These are phyloP conservation scores for Anaspis maculata DNA, from an alignment of 2,888 invertebrate genomes.

Conservation along the genomic window DNA sequence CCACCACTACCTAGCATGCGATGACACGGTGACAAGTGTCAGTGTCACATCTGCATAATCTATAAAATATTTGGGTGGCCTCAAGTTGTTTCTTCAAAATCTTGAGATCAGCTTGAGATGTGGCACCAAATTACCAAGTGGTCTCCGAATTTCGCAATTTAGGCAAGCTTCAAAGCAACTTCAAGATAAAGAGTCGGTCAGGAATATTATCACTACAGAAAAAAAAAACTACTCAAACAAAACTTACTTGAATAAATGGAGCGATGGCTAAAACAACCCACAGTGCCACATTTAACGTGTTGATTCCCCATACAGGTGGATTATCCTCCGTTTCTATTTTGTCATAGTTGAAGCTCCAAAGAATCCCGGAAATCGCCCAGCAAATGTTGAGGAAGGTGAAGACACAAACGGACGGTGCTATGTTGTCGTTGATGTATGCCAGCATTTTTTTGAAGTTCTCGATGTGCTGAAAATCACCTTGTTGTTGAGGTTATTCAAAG, in stretches of 20 bases:
- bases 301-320: conserved; percentile 51
- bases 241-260: conserved; percentile 62
- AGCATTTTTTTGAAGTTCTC: conserved; percentile 70
- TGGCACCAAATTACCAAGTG: too few relatives aligned
- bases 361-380: conserved; percentile 60
- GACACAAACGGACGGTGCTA: conserved; percentile 68
- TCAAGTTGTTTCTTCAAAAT: too few relatives aligned
- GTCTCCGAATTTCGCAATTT: too few relatives aligned
- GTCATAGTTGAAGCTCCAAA: conserved; percentile 59
- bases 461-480: conserved; percentile 58
- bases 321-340: conserved; percentile 51
- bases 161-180: too few relatives aligned
- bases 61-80: too few relatives aligned
- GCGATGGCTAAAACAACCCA: conserved; percentile 59
- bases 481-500: conserved; percentile 9
- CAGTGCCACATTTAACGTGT: conserved; percentile 51
- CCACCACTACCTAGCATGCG: too few relatives aligned
- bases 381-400: conserved; percentile 68
- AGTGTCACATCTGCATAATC: too few relatives aligned
- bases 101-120: too few relatives aligned
- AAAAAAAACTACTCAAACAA: too few relatives aligned
- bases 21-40: too few relatives aligned
- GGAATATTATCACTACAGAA: too few relatives aligned
- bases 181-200: too few relatives aligned
- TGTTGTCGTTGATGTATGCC: conserved; percentile 66